These are phyloP conservation scores for Tyto alba DNA, from an alignment of 2,113 vertebrate species.

Conservation along the genomic window DNA sequence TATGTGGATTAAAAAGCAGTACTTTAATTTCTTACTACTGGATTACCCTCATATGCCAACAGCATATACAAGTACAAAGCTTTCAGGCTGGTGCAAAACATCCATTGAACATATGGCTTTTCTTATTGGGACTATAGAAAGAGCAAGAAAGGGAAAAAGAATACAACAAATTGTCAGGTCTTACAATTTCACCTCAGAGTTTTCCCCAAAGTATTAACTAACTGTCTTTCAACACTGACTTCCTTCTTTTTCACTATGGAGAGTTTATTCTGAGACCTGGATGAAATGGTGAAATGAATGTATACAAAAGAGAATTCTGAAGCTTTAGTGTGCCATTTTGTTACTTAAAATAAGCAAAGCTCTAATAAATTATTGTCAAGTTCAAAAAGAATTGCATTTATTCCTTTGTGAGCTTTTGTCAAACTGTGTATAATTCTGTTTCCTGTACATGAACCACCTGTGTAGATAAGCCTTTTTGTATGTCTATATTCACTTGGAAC, in stretches of 20 bases:
- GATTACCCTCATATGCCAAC: background rate
- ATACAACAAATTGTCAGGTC: background rate
- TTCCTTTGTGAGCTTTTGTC: slow-evolving; percentile 48
- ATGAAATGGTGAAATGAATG: slow-evolving; percentile 36
- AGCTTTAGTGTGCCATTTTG: slow-evolving; percentile 27
- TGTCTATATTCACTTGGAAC: slow-evolving; percentile 16
- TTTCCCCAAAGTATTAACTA: slow-evolving; percentile 29
- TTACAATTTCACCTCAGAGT: background rate
- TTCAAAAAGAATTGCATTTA: slow-evolving; percentile 65
- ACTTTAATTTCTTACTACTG: background rate
- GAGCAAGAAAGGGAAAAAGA: background rate
- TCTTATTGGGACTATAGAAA: background rate
- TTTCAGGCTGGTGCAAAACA: background rate
- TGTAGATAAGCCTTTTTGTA: slow-evolving; percentile 47
- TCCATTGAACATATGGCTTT: background rate
- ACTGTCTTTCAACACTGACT: background rate
- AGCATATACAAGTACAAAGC: background rate
- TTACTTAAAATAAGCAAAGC: slow-evolving; percentile 60
- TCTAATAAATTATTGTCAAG: slow-evolving; percentile 63
- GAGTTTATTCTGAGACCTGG: slow-evolving; percentile 5
- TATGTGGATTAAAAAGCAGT: background rate
- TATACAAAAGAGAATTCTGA: slow-evolving; percentile 59
- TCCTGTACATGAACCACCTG: slow-evolving; percentile 59
- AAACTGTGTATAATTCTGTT: slow-evolving; percentile 60
- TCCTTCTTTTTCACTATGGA: slow-evolving; percentile 12